A percentile compares a stretch with the other conserved stretches of the same genome.
Conservation (phyloP, 2,113 vertebrate species). For the Trachemys scripta region DNA sequence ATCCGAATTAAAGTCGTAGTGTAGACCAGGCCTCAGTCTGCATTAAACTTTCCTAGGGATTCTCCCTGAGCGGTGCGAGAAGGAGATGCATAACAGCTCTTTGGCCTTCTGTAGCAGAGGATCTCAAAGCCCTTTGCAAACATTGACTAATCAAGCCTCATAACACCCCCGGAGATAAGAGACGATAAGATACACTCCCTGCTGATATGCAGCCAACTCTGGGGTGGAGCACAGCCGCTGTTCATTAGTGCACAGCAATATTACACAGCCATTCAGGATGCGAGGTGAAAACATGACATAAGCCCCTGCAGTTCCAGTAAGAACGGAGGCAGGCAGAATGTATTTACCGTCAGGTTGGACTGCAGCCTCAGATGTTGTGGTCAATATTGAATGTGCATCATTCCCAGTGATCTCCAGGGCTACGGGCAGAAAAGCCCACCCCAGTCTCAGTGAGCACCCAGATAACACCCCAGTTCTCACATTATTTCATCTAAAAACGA, state of each 20-base stretch:
- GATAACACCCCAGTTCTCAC: background rate
- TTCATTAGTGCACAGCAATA: background rate
- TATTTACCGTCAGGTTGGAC: constrained; percentile 27
- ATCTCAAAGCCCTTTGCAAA: background rate
- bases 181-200: background rate
- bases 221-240: background rate
- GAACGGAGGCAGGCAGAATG: constrained; percentile 12
- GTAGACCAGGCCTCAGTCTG: background rate
- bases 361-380: background rate
- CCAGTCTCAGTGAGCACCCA: constrained; percentile 13
- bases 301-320: background rate
- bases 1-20: too few species aligned
- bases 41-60: background rate
- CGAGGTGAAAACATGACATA: background rate
- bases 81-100: background rate
- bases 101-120: background rate
- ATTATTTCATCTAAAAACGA: constrained; percentile 28
- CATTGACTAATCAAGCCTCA: background rate
- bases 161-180: background rate
- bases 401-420: background rate
- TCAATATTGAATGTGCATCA: background rate
- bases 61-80: background rate
- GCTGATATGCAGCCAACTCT: background rate
- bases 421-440: background rate
- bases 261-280: background rate